phyloP scores from a whole-genome alignment of 1,140 invertebrate species.

The Meloidogyne chitwoodi region DNA sequence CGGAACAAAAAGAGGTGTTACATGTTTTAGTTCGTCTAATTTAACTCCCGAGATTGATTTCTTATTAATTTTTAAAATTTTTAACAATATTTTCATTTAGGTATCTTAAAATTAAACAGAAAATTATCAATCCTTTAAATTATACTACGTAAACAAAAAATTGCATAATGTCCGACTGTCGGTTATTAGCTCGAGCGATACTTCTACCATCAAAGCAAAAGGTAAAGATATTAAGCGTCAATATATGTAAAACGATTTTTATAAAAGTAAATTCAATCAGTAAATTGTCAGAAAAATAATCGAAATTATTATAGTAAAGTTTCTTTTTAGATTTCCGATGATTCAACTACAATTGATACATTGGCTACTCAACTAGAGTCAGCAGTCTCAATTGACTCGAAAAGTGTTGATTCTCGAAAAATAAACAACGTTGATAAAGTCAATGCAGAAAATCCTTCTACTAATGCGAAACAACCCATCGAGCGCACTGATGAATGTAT shows the following conservation, averaged over 20 bases:
- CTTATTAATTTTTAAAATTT: too few species aligned
- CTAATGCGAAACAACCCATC: slow-evolving; percentile 4
- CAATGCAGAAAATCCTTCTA: background rate
- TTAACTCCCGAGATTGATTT: too few species aligned
- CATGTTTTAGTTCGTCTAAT: too few species aligned
- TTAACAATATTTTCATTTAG: too few species aligned
- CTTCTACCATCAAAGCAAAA: background rate
- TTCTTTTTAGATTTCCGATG: background rate
- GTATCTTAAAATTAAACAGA: too few species aligned
- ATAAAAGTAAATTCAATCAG: too few species aligned
- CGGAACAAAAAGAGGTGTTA: too few species aligned
- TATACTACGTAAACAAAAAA: too few species aligned
- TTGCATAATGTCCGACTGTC: background rate
- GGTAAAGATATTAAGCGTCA: background rate
- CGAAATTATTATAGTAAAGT: too few species aligned
- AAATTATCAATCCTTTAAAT: too few species aligned
- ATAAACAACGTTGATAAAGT: background rate
- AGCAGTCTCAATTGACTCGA: background rate
- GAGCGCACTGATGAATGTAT: slow-evolving; percentile 18
- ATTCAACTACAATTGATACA: background rate
- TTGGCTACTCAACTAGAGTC: slow-evolving; percentile 2
- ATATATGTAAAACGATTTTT: too few species aligned
- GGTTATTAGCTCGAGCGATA: background rate
- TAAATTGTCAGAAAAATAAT: too few species aligned
- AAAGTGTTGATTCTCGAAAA: background rate